Base-by-base conservation (phyloP, 2,113 vertebrate genomes). In the Pedetes capensis region DNA sequence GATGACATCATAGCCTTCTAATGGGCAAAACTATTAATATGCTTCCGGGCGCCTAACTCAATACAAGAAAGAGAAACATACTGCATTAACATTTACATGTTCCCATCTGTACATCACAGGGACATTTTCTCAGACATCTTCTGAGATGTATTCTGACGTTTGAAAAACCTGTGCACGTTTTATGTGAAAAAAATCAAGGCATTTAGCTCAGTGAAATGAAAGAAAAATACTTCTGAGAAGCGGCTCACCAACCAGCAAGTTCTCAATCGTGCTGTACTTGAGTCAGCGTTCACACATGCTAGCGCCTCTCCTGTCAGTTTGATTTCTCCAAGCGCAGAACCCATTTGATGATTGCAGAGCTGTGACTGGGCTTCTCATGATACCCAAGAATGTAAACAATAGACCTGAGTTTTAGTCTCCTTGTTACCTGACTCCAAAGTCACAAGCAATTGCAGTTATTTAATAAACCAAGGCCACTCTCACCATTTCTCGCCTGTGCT, bases 191-290 rank as follows among this genome's bases (percentile, higher is more conserved):
- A 69, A 34, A 72, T 6, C 47, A 32, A 55, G 47, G 9, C 66
- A 27, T 22, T 42, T 23, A 49, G 23, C 20, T 74, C 32, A 14
- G 57, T 34, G 32, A 64, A 16, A 20, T 34, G 39, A 37, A 39
- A 16, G 27, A 25, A 11, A 61, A 18, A 13, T 2, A 22, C 2
- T 49, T 66, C 14, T 23, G 49, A 51, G 53, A n/a, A n/a, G n/a
- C n/a, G n/a, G n/a, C n/a, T n/a, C n/a, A n/a, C n/a, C n/a, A n/a
- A n/a, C n/a, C n/a, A n/a, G n/a, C 0, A 3, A 44, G 16, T 17
- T 53, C 16, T 27, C 1, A 63, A 12, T 34, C 37, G 2, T 4
- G 1, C 0, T 7, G 18, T 6, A n/a, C n/a, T n/a, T n/a, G n/a
- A n/a, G n/a, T n/a, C n/a, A n/a, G n/a, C n/a, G n/a, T n/a, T n/a